Base-by-base conservation (phyloP, 2,888 invertebrate species). In the Minunthozetes semirufus region DNA sequence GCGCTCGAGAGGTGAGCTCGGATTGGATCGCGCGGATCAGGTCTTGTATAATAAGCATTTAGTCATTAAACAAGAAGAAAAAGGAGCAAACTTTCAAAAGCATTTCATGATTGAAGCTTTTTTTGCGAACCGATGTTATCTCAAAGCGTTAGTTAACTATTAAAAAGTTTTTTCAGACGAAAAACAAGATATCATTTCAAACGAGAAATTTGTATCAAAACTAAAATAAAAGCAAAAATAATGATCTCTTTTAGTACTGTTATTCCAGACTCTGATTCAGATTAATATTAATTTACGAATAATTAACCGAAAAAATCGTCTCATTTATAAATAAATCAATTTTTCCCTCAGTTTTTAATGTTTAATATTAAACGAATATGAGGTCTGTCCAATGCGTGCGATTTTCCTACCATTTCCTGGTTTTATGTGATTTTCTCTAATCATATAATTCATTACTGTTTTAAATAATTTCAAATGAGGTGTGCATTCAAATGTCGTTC, bases 231-330 rank as follows among this genome's bases (percentile, higher is more conserved):
- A 15, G 17, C 15, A 59, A 59, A 59, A 15, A 59, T 27, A 59
- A 59, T 59, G 59, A 59, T 59, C 59, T 59, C 59, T 25, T 59
- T 59, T 59, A 22, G 19, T 56, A 22, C 22, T 56, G 3, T 19
- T 13, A 15, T 59, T 59, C 11, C n/a, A 48, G 2, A 15, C 59
- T 27, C 27, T 9, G 1, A 8, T 27, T 27, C 5, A 59, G 59
- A 59, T 59, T 59, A 59, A 27, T 59, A 59, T 59, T 59, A 59
- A 59, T 27, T 59, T 27, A 27, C 53, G 17, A 59, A 53, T 53
- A 53, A 53, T 53, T 59, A 59, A 59, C 27, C 27, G n/a, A 48
- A 17, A 48, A 27, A 59, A 11, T 19, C 3, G 13, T 56, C n/a
- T 59, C 2, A 59, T 27, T 59, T 59, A 59, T 59, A 59, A 27